Percentiles rank a stretch among this genome's conserved stretches.
phyloP scores from a whole-genome alignment of 2,888 invertebrate genomes.

The Byasa hedistus region DNA sequence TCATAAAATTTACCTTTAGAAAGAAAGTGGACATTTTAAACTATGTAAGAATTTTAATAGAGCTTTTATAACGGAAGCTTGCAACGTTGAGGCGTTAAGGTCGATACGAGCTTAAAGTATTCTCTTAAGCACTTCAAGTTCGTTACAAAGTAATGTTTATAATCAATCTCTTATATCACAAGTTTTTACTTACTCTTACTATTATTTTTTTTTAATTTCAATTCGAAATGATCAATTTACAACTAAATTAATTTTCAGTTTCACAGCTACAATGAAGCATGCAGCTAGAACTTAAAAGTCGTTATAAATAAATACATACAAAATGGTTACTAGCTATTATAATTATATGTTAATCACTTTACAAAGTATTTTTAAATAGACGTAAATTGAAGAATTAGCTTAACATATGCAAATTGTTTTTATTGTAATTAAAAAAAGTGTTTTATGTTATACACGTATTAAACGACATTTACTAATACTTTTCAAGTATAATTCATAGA shows the following conservation, averaged over 20 bases:
- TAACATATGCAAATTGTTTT: too few species aligned
- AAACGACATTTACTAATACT: not conserved
- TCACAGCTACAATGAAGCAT: too few species aligned
- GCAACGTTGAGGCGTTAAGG: conserved; percentile 2
- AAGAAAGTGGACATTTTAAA: not conserved
- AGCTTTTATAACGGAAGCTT: conserved; percentile 13
- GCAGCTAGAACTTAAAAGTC: too few species aligned
- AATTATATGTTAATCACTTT: too few species aligned
- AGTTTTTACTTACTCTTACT: not conserved
- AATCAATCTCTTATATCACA: not conserved
- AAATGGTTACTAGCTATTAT: too few species aligned
- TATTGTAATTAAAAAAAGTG: too few species aligned
- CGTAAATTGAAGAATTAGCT: too few species aligned
- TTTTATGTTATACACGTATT: not conserved
- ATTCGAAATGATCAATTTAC: not conserved
- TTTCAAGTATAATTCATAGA: not conserved
- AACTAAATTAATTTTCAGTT: not conserved
- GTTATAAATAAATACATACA: too few species aligned
- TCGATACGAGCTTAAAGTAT: conserved; percentile 8
- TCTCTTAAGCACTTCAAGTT: conserved; percentile 4
- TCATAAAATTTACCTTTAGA: not conserved
- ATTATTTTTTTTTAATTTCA: not conserved
- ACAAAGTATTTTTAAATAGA: too few species aligned
- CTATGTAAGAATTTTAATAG: conserved; percentile 15
- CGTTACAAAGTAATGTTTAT: not conserved